phyloP scores from a whole-genome alignment of 2,797 vertebrate species.

The Brachyalestes nurse region DNA sequence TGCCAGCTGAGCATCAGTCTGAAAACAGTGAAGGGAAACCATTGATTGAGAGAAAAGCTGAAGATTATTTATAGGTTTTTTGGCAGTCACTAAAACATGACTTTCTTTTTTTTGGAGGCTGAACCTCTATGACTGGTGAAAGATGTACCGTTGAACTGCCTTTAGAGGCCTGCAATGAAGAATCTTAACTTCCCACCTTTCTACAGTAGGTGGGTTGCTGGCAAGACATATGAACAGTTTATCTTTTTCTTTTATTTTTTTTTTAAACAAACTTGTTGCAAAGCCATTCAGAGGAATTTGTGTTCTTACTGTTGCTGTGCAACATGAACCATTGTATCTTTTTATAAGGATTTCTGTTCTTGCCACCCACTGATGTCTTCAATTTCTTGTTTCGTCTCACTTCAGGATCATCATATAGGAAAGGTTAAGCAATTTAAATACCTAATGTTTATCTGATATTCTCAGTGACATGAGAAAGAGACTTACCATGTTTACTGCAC shows the following conservation, averaged over 20 bases:
- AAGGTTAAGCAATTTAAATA: conserved; percentile 9
- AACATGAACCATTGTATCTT: conserved; percentile 65
- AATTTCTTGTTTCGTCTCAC: conserved; percentile 18
- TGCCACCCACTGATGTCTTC: conserved; percentile 42
- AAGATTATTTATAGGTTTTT: conserved; percentile 66
- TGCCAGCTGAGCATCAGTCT: conserved; percentile 49
- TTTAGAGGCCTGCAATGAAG: conserved; percentile 57
- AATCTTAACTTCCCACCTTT: conserved; percentile 51
- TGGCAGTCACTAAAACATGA: conserved; percentile 51
- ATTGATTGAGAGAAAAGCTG: conserved; percentile 60
- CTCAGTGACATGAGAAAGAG: conserved; percentile 19
- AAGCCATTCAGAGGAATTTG: conserved; percentile 66
- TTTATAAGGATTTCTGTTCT: conserved; percentile 44
- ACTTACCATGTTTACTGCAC: conserved; percentile 15
- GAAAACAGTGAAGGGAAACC: conserved; percentile 68
- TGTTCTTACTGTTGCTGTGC: conserved; percentile 76
- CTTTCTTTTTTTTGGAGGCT: conserved; percentile 44
- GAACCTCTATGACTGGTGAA: conserved; percentile 39
- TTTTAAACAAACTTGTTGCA: conserved; percentile 59
- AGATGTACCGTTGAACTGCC: conserved; percentile 39
- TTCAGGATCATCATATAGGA: conserved; percentile 20
- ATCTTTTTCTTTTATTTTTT: conserved; percentile 31
- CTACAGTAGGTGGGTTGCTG: conserved; percentile 49
- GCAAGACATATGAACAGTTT: conserved; percentile 31
- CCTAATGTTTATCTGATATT: conserved; percentile 20